Conservation (phyloP, 2,888 invertebrate species). For the Anodontia alba region DNA sequence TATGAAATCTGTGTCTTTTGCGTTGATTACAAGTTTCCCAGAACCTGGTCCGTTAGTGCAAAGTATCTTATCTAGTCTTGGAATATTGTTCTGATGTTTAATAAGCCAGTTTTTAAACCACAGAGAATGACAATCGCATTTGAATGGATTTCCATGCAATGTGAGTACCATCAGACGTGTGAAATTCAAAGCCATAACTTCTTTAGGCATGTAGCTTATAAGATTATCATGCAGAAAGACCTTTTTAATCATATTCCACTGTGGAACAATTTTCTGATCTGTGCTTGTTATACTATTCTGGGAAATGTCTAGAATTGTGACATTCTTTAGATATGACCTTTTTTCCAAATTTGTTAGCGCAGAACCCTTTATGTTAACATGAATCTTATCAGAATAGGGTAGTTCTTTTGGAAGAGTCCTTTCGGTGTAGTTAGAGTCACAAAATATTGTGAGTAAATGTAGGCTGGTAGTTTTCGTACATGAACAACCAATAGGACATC, state of each 20-base stretch:
- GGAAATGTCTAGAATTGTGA: constrained; percentile 46
- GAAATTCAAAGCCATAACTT: constrained; percentile 37
- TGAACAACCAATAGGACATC: constrained; percentile 34
- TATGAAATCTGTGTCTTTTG: constrained; percentile 33
- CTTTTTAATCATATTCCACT: constrained; percentile 22
- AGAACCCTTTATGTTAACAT: constrained; percentile 40
- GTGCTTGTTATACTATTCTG: constrained; percentile 43
- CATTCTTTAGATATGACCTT: constrained; percentile 41
- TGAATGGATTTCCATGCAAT: constrained; percentile 58
- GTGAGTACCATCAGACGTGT: constrained; percentile 22
- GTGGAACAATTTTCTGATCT: constrained; percentile 24
- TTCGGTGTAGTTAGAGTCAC: not conserved
- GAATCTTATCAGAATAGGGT: constrained; percentile 14
- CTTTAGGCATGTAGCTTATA: constrained; percentile 44
- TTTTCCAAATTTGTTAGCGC: constrained; percentile 30
- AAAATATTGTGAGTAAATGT: constrained; percentile 23
- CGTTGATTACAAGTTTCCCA: constrained; percentile 22
- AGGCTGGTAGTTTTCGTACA: constrained; percentile 34
- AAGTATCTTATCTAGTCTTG: constrained; percentile 26
- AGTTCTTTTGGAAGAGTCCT: constrained; percentile 11
- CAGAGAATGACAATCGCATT: constrained; percentile 65
- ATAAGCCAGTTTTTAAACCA: constrained; percentile 70
- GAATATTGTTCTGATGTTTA: constrained; percentile 20
- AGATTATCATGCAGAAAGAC: constrained; percentile 54
- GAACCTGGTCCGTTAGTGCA: too few species aligned